Conservation (phyloP, 2,113 vertebrate species). For the Oncorhynchus mykiss region DNA sequence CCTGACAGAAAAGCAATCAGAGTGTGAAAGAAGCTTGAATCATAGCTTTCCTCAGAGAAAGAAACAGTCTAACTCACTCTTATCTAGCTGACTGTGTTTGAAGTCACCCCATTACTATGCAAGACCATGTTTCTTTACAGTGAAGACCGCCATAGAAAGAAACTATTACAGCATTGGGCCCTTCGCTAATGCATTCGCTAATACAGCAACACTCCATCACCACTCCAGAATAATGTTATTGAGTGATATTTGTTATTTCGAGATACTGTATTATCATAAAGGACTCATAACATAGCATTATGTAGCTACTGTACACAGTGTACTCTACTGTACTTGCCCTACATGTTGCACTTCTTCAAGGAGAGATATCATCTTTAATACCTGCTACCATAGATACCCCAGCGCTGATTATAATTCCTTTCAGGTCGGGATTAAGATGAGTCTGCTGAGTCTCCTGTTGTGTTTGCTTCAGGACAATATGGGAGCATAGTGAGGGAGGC, state of each 20-base stretch:
- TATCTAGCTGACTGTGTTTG: not conserved
- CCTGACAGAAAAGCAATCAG: conserved; percentile 15
- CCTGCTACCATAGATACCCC: conserved; percentile 11
- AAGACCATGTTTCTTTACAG: not conserved
- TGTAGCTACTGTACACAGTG: not conserved
- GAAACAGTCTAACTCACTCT: not conserved
- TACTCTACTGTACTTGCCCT: not conserved
- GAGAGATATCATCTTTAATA: conserved; percentile 1
- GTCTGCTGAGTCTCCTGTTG: conserved; percentile 4
- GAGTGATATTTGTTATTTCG: too few relatives aligned
- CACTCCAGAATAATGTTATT: not conserved
- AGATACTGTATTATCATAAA: too few relatives aligned
- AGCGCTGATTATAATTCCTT: conserved; percentile 28
- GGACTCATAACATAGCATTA: not conserved
- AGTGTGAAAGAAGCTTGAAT: conserved; percentile 4
- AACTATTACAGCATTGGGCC: not conserved
- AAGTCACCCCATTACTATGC: not conserved
- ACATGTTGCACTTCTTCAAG: not conserved
- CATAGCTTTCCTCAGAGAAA: conserved; percentile 5
- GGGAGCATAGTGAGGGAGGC: not conserved
- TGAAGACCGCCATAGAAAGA: not conserved
- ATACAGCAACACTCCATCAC: not conserved
- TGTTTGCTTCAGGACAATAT: conserved; percentile 4
- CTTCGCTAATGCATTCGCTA: not conserved
- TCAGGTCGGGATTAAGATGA: conserved; percentile 11